Conservation (phyloP, 2,888 invertebrate species). For the Netelia fuscicornis region DNA sequence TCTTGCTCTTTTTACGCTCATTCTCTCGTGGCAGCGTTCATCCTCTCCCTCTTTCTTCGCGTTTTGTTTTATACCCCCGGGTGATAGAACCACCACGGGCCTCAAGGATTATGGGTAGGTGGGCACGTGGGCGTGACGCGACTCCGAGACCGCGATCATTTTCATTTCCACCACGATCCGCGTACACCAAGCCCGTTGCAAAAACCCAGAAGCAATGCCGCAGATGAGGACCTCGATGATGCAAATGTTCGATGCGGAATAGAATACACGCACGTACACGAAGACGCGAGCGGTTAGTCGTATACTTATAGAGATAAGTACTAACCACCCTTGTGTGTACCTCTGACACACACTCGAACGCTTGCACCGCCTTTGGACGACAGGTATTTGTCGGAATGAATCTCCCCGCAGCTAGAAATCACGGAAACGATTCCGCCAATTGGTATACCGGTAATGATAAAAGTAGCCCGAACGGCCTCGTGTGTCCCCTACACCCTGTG, state of each 20-base stretch:
- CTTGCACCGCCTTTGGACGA: conserved; percentile 39
- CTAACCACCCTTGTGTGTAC: background rate
- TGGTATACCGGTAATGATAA: conserved; percentile 74
- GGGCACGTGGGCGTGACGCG: conserved; percentile 70
- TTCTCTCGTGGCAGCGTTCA: background rate
- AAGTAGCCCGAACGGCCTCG: conserved; percentile 51
- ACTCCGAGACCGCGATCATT: conserved; percentile 74
- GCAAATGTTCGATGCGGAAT: conserved; percentile 55
- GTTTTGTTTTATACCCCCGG: conserved; percentile 56
- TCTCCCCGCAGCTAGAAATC: conserved; percentile 43
- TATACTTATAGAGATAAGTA: background rate
- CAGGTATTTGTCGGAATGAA: conserved; percentile 55
- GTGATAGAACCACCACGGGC: conserved; percentile 64
- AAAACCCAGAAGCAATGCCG: conserved; percentile 72
- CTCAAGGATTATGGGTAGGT: conserved; percentile 72
- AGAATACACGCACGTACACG: conserved; percentile 39
- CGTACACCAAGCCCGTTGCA: conserved; percentile 47
- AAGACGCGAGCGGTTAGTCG: conserved; percentile 21
- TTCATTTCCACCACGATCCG: conserved; percentile 73
- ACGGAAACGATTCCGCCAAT: conserved; percentile 75
- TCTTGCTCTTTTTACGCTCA: background rate
- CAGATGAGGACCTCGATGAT: conserved; percentile 51
- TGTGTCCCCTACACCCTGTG: conserved; percentile 36
- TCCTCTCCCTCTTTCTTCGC: conserved; percentile 25
- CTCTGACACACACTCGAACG: background rate